phyloP scores from a whole-genome alignment of 2,888 invertebrate species.

The Eristalis arbustorum region DNA sequence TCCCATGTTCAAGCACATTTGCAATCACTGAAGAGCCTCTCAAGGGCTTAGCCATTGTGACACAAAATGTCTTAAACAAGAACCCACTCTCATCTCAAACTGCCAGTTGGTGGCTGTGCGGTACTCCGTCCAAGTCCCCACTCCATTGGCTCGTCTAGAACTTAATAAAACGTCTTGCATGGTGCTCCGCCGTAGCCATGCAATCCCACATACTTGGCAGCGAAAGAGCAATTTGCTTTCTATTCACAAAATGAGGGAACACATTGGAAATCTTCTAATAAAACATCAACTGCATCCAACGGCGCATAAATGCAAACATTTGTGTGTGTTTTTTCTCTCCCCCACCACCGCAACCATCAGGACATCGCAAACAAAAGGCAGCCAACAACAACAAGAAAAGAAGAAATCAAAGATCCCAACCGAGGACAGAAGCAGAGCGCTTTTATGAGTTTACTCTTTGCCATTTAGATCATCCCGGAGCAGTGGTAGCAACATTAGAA shows the following conservation, averaged over 20 bases:
- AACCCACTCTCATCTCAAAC: background rate
- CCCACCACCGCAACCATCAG: too few species aligned
- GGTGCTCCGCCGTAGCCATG: background rate
- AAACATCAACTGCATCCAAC: conserved; percentile 57
- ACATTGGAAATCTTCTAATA: conserved; percentile 55
- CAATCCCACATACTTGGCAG: conserved; percentile 32
- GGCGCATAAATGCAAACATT: conserved; percentile 68
- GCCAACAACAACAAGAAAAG: conserved; percentile 26
- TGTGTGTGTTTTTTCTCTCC: conserved; percentile 43
- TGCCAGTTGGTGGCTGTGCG: background rate
- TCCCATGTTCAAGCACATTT: too few species aligned
- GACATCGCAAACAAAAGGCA: conserved; percentile 51
- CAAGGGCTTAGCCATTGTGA: too few species aligned
- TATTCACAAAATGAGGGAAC: conserved; percentile 39
- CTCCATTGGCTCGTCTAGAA: background rate
- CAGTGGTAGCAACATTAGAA: conserved; percentile 65
- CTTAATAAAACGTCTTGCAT: background rate
- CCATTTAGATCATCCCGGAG: conserved; percentile 67
- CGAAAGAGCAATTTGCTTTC: conserved; percentile 32
- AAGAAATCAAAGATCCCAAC: conserved; percentile 33
- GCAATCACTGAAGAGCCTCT: too few species aligned
- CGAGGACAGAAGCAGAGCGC: conserved; percentile 30
- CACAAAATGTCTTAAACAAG: too few species aligned
- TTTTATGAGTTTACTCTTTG: conserved; percentile 70
- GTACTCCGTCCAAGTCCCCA: background rate